Evolutionary conservation across 2,888 invertebrate genomes (phyloP).

Genomic region (Dryadula phaetusa): DNA sequence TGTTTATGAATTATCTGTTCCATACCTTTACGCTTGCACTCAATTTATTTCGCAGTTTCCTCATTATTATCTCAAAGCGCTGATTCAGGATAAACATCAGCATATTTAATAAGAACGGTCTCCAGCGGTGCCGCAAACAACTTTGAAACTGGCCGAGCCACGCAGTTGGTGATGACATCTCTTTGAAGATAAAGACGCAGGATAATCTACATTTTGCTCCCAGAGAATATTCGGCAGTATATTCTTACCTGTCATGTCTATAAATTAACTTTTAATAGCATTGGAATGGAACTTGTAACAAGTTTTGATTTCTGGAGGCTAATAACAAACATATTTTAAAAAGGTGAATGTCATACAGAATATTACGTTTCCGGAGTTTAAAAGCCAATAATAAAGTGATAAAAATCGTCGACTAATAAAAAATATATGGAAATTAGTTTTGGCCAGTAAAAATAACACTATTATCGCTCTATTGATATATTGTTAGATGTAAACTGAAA

Average conservation of each 20-base stretch:
- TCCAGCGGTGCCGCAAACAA: constrained; percentile 74
- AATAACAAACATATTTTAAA: background rate
- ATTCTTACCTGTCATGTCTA: constrained; percentile 70
- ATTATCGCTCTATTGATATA: background rate
- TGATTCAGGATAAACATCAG: constrained; percentile 69
- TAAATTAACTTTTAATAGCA: constrained; percentile 77
- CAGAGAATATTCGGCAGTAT: constrained; percentile 69
- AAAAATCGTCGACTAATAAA: background rate
- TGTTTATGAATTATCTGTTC: background rate
- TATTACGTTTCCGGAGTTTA: too few relatives aligned
- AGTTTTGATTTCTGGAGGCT: constrained; percentile 37
- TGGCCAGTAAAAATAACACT: background rate
- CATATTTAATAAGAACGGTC: constrained; percentile 70
- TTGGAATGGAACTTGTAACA: constrained; percentile 58
- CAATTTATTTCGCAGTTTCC: constrained; percentile 62
- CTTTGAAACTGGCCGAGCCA: constrained; percentile 75
- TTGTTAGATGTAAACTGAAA: too few relatives aligned
- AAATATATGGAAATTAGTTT: background rate
- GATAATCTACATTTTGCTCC: constrained; percentile 82
- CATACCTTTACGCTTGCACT: constrained; percentile 41
- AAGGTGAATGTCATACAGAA: too few relatives aligned
- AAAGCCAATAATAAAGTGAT: background rate
- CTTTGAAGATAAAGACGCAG: constrained; percentile 83
- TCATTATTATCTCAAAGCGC: constrained; percentile 56
- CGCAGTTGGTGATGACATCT: constrained; percentile 80